Evolutionary conservation across 2,797 vertebrate genomes (phyloP), one percentile per base, ranked within the genome.

Genomic region (Channallabes apus): DNA sequence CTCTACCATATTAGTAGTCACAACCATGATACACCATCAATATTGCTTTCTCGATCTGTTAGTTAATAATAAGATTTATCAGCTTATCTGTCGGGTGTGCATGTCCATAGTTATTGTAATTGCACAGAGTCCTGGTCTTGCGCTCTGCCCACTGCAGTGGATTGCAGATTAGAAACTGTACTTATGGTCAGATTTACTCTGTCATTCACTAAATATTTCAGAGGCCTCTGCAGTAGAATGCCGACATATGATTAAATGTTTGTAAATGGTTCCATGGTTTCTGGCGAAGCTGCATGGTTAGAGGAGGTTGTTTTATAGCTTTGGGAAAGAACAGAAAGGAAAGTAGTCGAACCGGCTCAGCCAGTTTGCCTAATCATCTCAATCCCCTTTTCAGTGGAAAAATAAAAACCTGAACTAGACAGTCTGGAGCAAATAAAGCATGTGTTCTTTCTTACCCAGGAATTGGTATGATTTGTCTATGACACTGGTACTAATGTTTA

Each of bases 161-260:
- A 56, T 65, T 67, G 59, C 68, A 65, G 67, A 75, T 84, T 64
- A 73, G 59, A 84, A 81, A 71, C 69, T 84, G 68, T 80, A 84
- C 27, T 86, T 84, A 73, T 75, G 82, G 82, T 84, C 69, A 83
- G 46, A 73, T 80, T 69, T 81, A 84, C 77, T 77, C 81, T 83
- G 82, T 86, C 82, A 86, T 84, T 84, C 82, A 81, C 64, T 38
- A 84, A 84, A 51, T 73, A 80, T 84, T 80, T 67, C 24, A 67
- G 73, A 81, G 81, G 46, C 41, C 41, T 77, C 72, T 46, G 64
- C 61, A 84, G 77, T 22, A 86, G 61, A 72, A 82, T 73, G 67
- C 73, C 54, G 46, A 84, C 82, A 35, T 87, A 84, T 85, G 85
- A 86, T 88, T 88, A 85, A 64, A 86, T 67, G 87, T 86, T 84